phyloP scores from a whole-genome alignment of 2,113 vertebrate species.

The Typhlomys cinereus region DNA sequence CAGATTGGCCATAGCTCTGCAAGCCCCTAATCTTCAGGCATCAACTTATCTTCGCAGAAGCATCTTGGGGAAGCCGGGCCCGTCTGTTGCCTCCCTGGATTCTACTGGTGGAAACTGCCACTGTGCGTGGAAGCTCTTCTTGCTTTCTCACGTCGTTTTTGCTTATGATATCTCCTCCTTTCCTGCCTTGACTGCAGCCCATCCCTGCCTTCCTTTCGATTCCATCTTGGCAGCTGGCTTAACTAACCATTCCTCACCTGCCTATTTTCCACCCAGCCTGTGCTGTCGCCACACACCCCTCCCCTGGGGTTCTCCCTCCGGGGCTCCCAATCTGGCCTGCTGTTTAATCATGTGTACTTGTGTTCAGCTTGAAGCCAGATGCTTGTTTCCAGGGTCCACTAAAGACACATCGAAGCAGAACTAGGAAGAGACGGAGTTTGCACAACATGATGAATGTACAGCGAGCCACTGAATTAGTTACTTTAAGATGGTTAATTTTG shows the following conservation, averaged over 20 bases:
- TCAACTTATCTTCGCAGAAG: background rate
- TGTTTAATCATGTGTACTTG: background rate
- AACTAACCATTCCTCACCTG: background rate
- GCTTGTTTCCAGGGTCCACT: background rate
- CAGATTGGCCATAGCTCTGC: rapidly evolving
- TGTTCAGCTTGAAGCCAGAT: background rate
- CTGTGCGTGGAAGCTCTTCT: background rate
- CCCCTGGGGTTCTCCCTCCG: background rate
- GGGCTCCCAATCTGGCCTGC: background rate
- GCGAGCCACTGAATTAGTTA: background rate
- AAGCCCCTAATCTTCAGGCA: background rate
- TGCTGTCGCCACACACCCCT: background rate
- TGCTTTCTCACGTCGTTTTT: background rate
- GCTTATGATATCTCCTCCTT: background rate
- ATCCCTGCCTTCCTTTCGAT: background rate
- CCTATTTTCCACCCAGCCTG: too few relatives aligned
- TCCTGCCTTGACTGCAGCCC: background rate
- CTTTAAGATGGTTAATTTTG: background rate
- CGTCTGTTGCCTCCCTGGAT: background rate
- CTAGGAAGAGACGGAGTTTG: background rate
- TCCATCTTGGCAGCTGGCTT: background rate
- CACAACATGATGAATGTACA: background rate
- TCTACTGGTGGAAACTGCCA: background rate
- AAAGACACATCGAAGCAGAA: background rate
- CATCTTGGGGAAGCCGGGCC: background rate